phyloP scores from a whole-genome alignment of 2,888 invertebrate species.

The Eristalinus sepulchralis region DNA sequence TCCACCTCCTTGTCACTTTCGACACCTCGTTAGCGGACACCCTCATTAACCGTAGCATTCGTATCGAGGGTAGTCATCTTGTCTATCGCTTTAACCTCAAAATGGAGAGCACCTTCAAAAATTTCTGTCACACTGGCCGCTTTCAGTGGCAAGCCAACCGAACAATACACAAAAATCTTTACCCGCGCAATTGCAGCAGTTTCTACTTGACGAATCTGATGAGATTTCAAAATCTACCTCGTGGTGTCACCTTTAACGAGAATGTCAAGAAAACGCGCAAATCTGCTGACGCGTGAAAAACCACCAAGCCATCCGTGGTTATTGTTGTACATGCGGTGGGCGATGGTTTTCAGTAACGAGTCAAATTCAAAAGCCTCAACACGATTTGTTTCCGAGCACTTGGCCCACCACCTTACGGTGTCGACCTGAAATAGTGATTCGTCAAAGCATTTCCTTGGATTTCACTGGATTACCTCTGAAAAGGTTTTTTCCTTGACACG shows the following conservation, averaged over 20 bases:
- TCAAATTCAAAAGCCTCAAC: slow-evolving; percentile 49
- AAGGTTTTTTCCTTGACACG: background rate
- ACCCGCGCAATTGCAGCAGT: slow-evolving; percentile 26
- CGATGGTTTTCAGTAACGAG: slow-evolving; percentile 43
- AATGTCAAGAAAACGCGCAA: slow-evolving; percentile 8
- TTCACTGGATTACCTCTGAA: background rate
- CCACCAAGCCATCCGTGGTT: slow-evolving; percentile 26
- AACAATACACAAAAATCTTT: slow-evolving; percentile 4
- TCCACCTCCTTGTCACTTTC: slow-evolving; percentile 8
- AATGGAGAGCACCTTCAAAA: background rate
- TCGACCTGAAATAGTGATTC: slow-evolving; percentile 15
- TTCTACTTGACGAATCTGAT: slow-evolving; percentile 51
- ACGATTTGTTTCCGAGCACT: slow-evolving; percentile 15
- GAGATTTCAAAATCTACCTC: slow-evolving; percentile 62
- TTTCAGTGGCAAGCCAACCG: slow-evolving; percentile 36
- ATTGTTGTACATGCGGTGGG: slow-evolving; percentile 25
- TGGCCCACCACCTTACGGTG: slow-evolving; percentile 46
- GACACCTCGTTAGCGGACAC: slow-evolving; percentile 2
- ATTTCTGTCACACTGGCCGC: slow-evolving; percentile 47
- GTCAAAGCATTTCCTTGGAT: background rate
- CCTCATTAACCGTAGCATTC: background rate
- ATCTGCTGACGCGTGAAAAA: slow-evolving; percentile 52
- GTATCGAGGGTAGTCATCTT: slow-evolving; percentile 19
- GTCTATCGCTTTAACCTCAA: slow-evolving; percentile 39
- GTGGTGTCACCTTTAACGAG: slow-evolving; percentile 1